phyloP scores from a whole-genome alignment of 2,113 vertebrate species.

The Polypterus bichir region DNA sequence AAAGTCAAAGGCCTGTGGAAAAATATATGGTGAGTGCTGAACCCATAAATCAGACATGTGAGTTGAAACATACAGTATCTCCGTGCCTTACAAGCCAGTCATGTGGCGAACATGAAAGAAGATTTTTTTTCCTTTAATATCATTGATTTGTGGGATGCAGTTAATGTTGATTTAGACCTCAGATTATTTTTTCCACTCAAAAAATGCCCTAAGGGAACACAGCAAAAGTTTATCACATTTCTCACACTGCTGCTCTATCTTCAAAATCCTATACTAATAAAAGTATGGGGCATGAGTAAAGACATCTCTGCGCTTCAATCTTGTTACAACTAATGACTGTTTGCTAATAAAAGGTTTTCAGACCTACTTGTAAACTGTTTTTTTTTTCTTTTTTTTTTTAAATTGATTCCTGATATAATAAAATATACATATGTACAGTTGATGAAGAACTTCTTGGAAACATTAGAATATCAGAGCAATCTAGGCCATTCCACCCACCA shows the following conservation, averaged over 20 bases:
- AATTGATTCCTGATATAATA: too few species aligned
- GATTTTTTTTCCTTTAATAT: conserved; percentile 18
- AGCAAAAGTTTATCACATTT: conserved; percentile 21
- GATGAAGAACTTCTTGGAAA: too few species aligned
- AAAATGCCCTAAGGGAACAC: conserved; percentile 16
- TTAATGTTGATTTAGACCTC: conserved; percentile 18
- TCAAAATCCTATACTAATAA: conserved; percentile 1
- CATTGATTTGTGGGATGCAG: conserved; percentile 27
- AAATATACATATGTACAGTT: too few species aligned
- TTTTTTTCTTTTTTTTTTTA: too few species aligned
- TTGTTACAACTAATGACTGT: too few species aligned
- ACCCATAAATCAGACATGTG: conserved; percentile 23
- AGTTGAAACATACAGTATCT: conserved; percentile 14
- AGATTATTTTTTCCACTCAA: conserved; percentile 10
- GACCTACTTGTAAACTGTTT: too few species aligned
- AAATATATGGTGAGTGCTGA: background rate
- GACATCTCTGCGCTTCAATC: background rate
- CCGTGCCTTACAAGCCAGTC: conserved; percentile 6
- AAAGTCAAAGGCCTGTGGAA: conserved; percentile 16
- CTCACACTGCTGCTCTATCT: conserved; percentile 14
- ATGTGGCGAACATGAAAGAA: conserved; percentile 23
- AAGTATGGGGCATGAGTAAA: conserved; percentile 7
- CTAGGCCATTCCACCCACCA: too few species aligned
- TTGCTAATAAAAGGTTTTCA: too few species aligned
- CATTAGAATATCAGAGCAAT: too few species aligned